phyloP scores from a whole-genome alignment of 2,888 invertebrate genomes.

The Scaptodrosophila latifasciaeformis region DNA sequence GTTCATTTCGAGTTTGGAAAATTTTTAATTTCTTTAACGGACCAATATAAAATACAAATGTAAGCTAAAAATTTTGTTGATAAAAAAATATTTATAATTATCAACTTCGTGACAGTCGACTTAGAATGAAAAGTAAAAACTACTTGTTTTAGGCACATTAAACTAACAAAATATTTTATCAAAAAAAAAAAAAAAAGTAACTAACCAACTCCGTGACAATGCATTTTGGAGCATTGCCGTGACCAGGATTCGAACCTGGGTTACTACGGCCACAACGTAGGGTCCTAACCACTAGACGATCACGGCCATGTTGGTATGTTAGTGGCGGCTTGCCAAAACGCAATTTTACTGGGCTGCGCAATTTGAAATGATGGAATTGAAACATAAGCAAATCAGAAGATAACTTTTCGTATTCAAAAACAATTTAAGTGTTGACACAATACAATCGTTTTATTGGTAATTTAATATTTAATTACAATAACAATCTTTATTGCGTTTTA shows the following conservation, averaged over 20 bases:
- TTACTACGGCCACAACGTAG: slow-evolving; percentile 75
- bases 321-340: slow-evolving; percentile 76
- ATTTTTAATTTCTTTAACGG: slow-evolving; percentile 19
- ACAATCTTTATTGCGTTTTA: not conserved
- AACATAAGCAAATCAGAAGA: too few species aligned
- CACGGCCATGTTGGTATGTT: slow-evolving; percentile 57
- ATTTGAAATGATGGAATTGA: too few species aligned
- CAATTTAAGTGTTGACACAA: too few species aligned
- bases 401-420: too few species aligned
- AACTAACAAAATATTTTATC: not conserved
- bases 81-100: slow-evolving; percentile 19
- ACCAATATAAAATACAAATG: not conserved
- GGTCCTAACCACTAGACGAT: too few species aligned
- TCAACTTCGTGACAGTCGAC: slow-evolving; percentile 52
- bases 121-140: not conserved
- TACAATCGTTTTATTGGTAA: too few species aligned
- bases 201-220: slow-evolving; percentile 65
- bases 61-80: not conserved
- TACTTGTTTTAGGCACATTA: not conserved
- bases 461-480: slow-evolving; percentile 46
- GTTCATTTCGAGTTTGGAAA: not conserved
- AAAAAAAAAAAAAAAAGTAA: slow-evolving; percentile 10
- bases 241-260: slow-evolving; percentile 75
- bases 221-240: slow-evolving; percentile 56
- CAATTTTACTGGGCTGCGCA: not conserved